Evolutionary conservation across 1,140 invertebrate genomes (phyloP).

Genomic region (Gonioctena quinquepunctata): DNA sequence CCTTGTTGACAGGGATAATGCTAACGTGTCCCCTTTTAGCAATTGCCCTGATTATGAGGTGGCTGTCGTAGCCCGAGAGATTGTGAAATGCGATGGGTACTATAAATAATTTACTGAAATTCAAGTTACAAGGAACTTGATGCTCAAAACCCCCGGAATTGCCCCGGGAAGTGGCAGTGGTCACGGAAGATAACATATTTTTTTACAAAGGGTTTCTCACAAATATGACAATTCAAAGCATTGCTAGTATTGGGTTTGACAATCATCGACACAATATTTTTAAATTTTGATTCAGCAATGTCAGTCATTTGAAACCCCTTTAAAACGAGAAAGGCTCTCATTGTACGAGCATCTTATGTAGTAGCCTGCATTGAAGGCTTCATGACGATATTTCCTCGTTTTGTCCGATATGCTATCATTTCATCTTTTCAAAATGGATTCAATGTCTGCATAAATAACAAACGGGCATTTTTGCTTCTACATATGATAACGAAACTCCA

Average conservation of each 20-base stretch:
- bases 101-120: slow-evolving; percentile 39
- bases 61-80: slow-evolving; percentile 29
- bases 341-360: slow-evolving; percentile 23
- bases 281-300: slow-evolving; percentile 32
- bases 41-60: slow-evolving; percentile 31
- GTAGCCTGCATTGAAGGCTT: slow-evolving; percentile 36
- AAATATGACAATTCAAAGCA: slow-evolving; percentile 44
- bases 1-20: slow-evolving; percentile 32
- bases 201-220: slow-evolving; percentile 31
- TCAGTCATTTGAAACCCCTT: slow-evolving; percentile 28
- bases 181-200: slow-evolving; percentile 38
- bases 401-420: neutral
- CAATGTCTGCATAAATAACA: slow-evolving; percentile 51
- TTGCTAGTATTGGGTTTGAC: neutral
- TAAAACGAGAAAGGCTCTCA: slow-evolving; percentile 42
- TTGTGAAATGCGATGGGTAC: slow-evolving; percentile 42
- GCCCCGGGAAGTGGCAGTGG: slow-evolving; percentile 50
- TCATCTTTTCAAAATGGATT: slow-evolving; percentile 38
- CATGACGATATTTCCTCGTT: slow-evolving; percentile 42
- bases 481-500: slow-evolving; percentile 42
- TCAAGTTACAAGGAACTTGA: slow-evolving; percentile 50
- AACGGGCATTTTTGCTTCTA: slow-evolving; percentile 44
- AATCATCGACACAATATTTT: slow-evolving; percentile 30
- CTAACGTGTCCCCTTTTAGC: slow-evolving; percentile 15
- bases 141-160: slow-evolving; percentile 50